Base-by-base conservation (phyloP, 2,888 invertebrate genomes). In the Pseudococcus jackbeardsleyi region DNA sequence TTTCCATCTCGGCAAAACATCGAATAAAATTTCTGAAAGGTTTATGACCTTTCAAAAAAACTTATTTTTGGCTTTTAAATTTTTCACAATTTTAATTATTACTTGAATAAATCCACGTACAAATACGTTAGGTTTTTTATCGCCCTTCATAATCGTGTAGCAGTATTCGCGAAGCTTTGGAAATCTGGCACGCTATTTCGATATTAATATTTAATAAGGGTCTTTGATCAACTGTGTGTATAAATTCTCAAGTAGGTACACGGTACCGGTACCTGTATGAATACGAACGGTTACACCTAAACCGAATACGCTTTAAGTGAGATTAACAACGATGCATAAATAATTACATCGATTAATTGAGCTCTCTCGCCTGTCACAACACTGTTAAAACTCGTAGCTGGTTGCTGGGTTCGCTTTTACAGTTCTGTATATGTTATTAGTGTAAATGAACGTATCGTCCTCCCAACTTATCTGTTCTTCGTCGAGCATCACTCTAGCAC, bases 291-390 rank as follows among this genome's bases (percentile, higher is more conserved):
- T 72, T 72, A 72, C 1, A 33, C 26, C 12, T 3, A 64, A 64
- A 64, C 22, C 64, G 64, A 26, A 26, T 33, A 72, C 68, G 33
- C 33, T 72, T 5, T 72, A 72, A 33, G 68, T 33, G 68, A 33
- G 68, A 72, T 72, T 72, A 72, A 72, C 33, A 72, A 72, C 68
- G 11, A 72, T 33, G 68, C 33, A 72, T 72, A 33, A 72, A 72
- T 72, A 72, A 72, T 72, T 72, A 72, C 68, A 72, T 72, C 68
- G 68, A 72, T 72, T 72, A 72, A 72, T 72, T 33, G 68, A 33
- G 68, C 68, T 72, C 33, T n/a, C 59, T 59, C 59, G 59, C 68
- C 33, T 72, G 22, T 72, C 68, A 33, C 68, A 72, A 72, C 68
- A 72, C 19, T 59, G 59, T 19, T 59, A 59, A 59, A 59, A 59